Percentiles rank a stretch among this genome's conserved stretches.
Evolutionary conservation across 2,113 vertebrate species (phyloP).

Genomic region (Campylomormyrus numenius): DNA sequence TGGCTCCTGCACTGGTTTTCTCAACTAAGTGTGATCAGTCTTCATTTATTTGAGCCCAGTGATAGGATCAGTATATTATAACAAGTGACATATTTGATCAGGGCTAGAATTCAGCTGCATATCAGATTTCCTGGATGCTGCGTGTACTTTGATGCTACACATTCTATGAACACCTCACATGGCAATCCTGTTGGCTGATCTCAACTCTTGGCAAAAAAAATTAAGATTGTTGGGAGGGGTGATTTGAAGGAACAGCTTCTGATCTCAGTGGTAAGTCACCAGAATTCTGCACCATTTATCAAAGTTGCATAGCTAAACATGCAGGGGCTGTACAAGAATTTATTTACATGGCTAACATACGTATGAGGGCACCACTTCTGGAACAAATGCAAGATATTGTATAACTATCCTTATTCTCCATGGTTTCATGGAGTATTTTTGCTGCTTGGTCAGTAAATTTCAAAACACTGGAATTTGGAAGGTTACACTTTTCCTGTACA

Average conservation of each 20-base stretch:
- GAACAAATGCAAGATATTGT: not conserved
- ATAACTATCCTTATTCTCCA: not conserved
- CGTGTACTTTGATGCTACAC: not conserved
- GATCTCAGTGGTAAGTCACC: not conserved
- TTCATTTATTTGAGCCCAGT: not conserved
- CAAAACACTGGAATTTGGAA: not conserved
- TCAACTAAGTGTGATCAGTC: not conserved
- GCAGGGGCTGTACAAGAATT: not conserved
- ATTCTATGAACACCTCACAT: not conserved
- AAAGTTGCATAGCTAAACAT: not conserved
- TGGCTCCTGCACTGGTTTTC: not conserved
- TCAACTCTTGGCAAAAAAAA: not conserved
- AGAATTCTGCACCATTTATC: not conserved
- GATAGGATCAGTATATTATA: not conserved
- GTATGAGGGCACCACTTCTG: not conserved
- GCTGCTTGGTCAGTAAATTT: not conserved
- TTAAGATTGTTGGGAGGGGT: not conserved
- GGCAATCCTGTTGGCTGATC: not conserved
- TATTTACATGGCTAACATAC: not conserved
- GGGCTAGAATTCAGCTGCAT: not conserved
- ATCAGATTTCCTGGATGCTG: not conserved
- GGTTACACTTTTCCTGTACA: not conserved
- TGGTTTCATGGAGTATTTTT: not conserved
- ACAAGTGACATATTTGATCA: not conserved
- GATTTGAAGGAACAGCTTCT: not conserved